Base-by-base conservation (phyloP, 2,888 invertebrate genomes). In the Carcina quercana region DNA sequence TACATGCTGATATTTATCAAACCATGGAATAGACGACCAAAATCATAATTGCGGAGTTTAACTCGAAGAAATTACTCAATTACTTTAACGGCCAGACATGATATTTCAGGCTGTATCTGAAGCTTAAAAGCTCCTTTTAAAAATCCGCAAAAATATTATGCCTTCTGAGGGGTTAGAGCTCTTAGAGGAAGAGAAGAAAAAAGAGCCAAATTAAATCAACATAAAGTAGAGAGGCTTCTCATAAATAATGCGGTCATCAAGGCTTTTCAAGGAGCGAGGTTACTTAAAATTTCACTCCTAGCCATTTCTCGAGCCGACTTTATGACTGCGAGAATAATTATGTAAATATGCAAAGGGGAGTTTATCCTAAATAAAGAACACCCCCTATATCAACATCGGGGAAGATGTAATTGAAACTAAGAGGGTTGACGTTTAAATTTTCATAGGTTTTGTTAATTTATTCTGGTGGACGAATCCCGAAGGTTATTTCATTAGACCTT, bases 221-320 rank as follows among this genome's bases (percentile, higher is more conserved):
- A 55, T 54, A 56, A 58, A 57, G 52, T 50, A 48, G 38, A 40
- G 36, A 40, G 46, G 44, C 50, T 32, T 45, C 52, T 62, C 57
- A 57, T 62, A 60, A 62, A 64, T 61, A 66, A 64, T 58, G 54
- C 53, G 58, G 55, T 57, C 55, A 53, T 56, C 55, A 56, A 54
- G 52, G 36, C 43, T 39, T 40, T 43, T 40, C 34, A 37, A 40
- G 35, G 43, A 50, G 41, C 53, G 42, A 34, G 34, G 53, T 54
- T 54, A 50, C 51, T 56, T 55, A 53, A 58, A 54, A 56, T 59
- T 57, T 59, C 50, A 53, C 54, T 48, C 42, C n/a, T 41, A 46
- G 46, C 53, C 47, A 48, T 53, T 52, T 45, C 51, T 37, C 38
- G 31, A 32, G 35, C 44, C 45, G 39, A 41, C 45, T 47, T 53